These are phyloP conservation scores for Girardinichthys multiradiatus DNA, from an alignment of 2,113 vertebrate species.

Conservation along the genomic window DNA sequence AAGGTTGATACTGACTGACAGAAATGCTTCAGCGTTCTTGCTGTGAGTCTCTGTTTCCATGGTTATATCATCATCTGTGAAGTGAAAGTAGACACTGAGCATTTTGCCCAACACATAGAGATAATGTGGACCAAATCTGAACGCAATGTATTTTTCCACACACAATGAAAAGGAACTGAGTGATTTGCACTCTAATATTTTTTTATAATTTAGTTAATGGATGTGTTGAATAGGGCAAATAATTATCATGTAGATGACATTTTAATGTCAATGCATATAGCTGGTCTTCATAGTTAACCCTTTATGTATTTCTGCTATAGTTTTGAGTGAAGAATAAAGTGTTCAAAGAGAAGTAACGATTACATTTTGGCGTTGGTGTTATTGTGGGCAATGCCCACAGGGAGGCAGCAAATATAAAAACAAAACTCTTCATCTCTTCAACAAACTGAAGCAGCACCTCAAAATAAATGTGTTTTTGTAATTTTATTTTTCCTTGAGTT, in stretches of 20 bases:
- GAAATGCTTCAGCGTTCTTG: conserved; percentile 49
- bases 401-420: conserved; percentile 26
- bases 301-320: conserved; percentile 5
- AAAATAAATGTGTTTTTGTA: not conserved
- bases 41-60: conserved; percentile 72
- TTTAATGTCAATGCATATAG: conserved; percentile 5
- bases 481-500: not conserved
- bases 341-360: conserved; percentile 7
- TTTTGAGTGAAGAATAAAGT: conserved; percentile 7
- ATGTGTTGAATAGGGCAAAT: conserved; percentile 15
- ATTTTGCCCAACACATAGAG: conserved; percentile 53
- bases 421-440: not conserved
- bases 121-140: conserved; percentile 43
- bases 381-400: conserved; percentile 31
- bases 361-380: conserved; percentile 5
- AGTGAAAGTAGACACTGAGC: conserved; percentile 55
- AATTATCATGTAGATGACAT: conserved; percentile 21
- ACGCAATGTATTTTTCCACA: conserved; percentile 37
- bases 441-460: not conserved
- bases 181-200: conserved; percentile 11
- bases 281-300: not conserved
- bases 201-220: conserved; percentile 17
- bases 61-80: conserved; percentile 70
- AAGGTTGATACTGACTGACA: conserved; percentile 52
- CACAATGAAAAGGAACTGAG: conserved; percentile 18